These are phyloP conservation scores for Pomphorhynchus laevis DNA, from an alignment of 1,140 invertebrate species.

Conservation along the genomic window DNA sequence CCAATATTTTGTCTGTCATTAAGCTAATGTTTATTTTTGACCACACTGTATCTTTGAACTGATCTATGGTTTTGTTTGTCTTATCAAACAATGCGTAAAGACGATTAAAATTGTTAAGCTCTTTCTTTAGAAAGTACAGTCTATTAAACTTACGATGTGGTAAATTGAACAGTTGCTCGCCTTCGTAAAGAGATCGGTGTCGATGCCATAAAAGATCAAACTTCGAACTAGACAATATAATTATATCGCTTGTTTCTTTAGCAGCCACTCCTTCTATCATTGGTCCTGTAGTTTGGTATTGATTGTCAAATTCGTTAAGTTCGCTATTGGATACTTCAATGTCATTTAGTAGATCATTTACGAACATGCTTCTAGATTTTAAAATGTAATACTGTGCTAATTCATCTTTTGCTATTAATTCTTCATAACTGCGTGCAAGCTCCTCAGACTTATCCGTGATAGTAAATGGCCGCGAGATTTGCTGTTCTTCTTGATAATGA, in stretches of 20 bases:
- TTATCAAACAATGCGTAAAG: conserved; percentile 74
- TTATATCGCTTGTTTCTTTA: conserved; percentile 50
- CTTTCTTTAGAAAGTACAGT: conserved; percentile 54
- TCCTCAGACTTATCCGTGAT: too few species aligned
- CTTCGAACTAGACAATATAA: conserved; percentile 62
- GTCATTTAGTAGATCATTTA: too few species aligned
- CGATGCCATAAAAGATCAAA: conserved; percentile 76
- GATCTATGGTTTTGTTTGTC: conserved; percentile 62
- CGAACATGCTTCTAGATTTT: too few species aligned
- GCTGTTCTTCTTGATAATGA: too few species aligned
- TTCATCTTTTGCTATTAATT: too few species aligned
- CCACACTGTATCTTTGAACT: conserved; percentile 81
- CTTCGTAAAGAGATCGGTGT: conserved; percentile 51
- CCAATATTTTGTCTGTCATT: conserved; percentile 39
- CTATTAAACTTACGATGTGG: conserved; percentile 56
- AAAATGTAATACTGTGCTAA: too few species aligned
- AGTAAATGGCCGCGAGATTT: too few species aligned
- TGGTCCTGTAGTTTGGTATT: conserved; percentile 26
- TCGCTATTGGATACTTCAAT: not conserved
- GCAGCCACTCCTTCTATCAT: conserved; percentile 58
- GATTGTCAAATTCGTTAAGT: not conserved
- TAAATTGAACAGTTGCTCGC: conserved; percentile 60
- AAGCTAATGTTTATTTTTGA: conserved; percentile 72
- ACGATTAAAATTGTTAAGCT: conserved; percentile 62
- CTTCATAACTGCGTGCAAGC: too few species aligned